A percentile compares a stretch with the other conserved stretches of the same genome.
phyloP scores from a whole-genome alignment of 92 coral and sea anemone genomes.

The Virgularia gustaviana region DNA sequence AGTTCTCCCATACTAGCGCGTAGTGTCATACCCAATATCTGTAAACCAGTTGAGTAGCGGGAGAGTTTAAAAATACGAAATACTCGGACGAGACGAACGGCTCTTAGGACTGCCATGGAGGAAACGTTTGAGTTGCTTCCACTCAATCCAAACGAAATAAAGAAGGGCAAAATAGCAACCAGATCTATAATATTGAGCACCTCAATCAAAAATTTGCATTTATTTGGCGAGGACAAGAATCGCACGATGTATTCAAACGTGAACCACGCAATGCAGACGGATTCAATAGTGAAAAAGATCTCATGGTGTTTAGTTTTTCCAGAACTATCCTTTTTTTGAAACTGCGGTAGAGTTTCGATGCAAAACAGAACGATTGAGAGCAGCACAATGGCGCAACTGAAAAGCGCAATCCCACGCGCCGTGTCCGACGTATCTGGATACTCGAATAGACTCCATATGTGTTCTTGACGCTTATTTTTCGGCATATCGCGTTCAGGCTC shows the following conservation, averaged over 20 bases:
- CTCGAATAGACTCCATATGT: conserved; percentile 84
- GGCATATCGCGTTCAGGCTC: conserved; percentile 64
- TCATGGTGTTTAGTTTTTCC: conserved; percentile 56
- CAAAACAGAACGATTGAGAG: conserved; percentile 85
- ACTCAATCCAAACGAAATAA: conserved; percentile 71
- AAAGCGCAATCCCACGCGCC: conserved; percentile 75
- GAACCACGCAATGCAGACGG: conserved; percentile 92
- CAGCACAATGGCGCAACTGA: conserved; percentile 83
- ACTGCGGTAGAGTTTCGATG: conserved; percentile 78
- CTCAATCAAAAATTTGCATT: conserved; percentile 59
- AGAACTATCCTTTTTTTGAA: conserved; percentile 52
- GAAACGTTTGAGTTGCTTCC: conserved; percentile 50
- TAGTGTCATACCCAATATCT: conserved; percentile 85
- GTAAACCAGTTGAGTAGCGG: conserved; percentile 92
- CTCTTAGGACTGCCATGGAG: conserved; percentile 85
- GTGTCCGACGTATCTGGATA: conserved; percentile 82
- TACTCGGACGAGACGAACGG: conserved; percentile 87
- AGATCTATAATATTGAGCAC: conserved; percentile 89
- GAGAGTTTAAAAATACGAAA: conserved; percentile 93
- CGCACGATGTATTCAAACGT: conserved; percentile 86
- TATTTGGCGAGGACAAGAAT: conserved; percentile 71
- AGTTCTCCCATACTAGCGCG: conserved; percentile 89
- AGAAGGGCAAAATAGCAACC: conserved; percentile 89
- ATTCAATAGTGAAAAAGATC: conserved; percentile 74
- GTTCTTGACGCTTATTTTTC: conserved; percentile 52